Evolutionary conservation across 2,888 invertebrate genomes (phyloP).

Genomic region (Amphipyra berbera): DNA sequence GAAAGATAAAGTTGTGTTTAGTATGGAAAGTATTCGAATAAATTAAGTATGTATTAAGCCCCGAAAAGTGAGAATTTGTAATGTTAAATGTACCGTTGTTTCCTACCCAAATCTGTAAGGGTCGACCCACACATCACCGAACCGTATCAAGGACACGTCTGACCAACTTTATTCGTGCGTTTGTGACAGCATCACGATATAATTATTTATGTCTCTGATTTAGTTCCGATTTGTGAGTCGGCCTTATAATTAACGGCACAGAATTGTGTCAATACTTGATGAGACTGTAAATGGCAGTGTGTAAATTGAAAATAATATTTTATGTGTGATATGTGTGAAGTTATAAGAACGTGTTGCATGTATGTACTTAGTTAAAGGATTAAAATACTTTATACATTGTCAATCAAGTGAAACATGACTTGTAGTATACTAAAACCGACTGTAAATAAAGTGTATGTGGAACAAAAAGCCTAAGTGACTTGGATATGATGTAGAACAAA

Average conservation of each 20-base stretch:
- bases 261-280: constrained; percentile 28
- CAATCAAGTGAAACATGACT: constrained; percentile 10
- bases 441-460: constrained; percentile 20
- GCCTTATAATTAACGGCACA: constrained; percentile 18
- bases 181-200: constrained; percentile 21
- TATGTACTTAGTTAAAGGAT: constrained; percentile 27
- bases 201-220: constrained; percentile 15
- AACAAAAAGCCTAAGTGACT: constrained; percentile 41
- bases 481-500: constrained; percentile 11
- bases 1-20: constrained; percentile 28
- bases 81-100: constrained; percentile 41
- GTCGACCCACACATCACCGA: constrained; percentile 36
- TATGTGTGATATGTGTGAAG: constrained; percentile 1
- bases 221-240: constrained; percentile 10
- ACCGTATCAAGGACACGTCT: constrained; percentile 31
- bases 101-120: constrained; percentile 34
- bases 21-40: constrained; percentile 26
- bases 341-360: not conserved
- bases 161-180: constrained; percentile 35
- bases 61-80: constrained; percentile 29
- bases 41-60: constrained; percentile 24
- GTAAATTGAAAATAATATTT: constrained; percentile 5
- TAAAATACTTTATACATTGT: constrained; percentile 26
- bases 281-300: constrained; percentile 32
- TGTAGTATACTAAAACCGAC: constrained; percentile 12